Evolutionary conservation across 35 echinoderm and acorn worm genomes (phyloP), one percentile per base, ranked within the genome.

Genomic region (Amphiura filiformis): DNA sequence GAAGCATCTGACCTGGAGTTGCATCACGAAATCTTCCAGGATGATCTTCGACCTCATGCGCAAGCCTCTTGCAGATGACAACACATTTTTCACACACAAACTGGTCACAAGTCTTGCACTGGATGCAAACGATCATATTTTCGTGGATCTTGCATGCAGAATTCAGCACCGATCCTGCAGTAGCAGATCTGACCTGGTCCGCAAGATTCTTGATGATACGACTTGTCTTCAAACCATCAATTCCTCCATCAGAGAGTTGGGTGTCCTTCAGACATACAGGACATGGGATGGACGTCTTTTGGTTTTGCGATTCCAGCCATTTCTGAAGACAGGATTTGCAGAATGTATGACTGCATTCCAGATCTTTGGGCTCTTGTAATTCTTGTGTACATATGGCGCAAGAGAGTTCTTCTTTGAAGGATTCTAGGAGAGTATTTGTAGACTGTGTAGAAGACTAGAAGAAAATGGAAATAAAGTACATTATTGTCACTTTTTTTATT

Each of bases 321-420:
- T n/a, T 23, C 4, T 70, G 61, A 70, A 70, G 61, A 30, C 61
- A 70, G 1, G 4, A 2, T 70, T 70, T 70, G 26, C 61, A 70
- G 26, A 70, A 70, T 5, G 61, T 70, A 70, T 70, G 61, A n/a
- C 61, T 70, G 61, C 61, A 70, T 2, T 70, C 28, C 7, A 70
- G 61, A 70, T 70, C 61, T n/a, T 30, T 70, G 15, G 61, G 61
- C 17, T 70, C 61, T 15, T 70, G 9, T n/a, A 70, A 30, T n/a
- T 70, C 61, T n/a, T 70, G 11, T 15, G 61, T 70, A 30, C 61
- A 70, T 2, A 70, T 70, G 4, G 61, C 61, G 26, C 61, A 70
- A 23, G 61, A 70, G 7, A 70, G 26, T 70, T 70, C 61, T 70
- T 70, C 61, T 70, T n/a, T 70, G 61, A 70, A 70, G 61, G 61